These are phyloP conservation scores for Phalacrocorax aristotelis DNA, from an alignment of 2,113 vertebrate species.

Conservation along the genomic window DNA sequence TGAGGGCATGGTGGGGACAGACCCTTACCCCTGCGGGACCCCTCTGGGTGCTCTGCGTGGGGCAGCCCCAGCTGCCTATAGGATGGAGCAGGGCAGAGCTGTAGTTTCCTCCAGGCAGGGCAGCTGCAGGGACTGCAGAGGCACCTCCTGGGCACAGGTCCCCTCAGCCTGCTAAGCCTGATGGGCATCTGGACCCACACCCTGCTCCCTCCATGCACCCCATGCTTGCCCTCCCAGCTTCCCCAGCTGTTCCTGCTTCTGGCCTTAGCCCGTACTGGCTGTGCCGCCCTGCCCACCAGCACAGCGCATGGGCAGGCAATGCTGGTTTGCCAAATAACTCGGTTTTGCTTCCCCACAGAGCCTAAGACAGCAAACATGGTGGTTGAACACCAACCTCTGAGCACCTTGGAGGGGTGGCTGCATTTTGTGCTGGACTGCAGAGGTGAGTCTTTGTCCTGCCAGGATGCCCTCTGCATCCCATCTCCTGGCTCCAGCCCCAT, in stretches of 20 bases:
- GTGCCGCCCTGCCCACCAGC: background rate
- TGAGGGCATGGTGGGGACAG: rapidly evolving
- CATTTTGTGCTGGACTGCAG: background rate
- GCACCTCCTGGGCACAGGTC: rapidly evolving
- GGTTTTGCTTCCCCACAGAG: background rate
- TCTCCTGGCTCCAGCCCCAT: background rate
- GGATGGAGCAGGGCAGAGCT: background rate
- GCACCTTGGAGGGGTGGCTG: background rate
- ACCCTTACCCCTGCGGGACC: rapidly evolving
- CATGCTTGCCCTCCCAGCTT: background rate
- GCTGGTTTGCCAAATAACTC: background rate
- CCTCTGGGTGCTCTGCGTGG: background rate
- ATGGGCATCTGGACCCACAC: background rate
- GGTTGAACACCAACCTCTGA: rapidly evolving
- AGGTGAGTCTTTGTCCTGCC: background rate
- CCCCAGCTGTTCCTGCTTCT: background rate
- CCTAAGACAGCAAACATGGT: rapidly evolving
- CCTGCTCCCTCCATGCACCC: background rate
- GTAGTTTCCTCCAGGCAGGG: background rate
- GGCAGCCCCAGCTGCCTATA: rapidly evolving
- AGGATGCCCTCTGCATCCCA: background rate
- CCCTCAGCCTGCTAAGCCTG: background rate
- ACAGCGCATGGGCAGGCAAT: rapidly evolving
- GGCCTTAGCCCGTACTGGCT: background rate
- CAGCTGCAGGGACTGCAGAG: background rate